phyloP scores from a whole-genome alignment of 2,797 vertebrate genomes.

The Xiphorhynchus erythropygius region DNA sequence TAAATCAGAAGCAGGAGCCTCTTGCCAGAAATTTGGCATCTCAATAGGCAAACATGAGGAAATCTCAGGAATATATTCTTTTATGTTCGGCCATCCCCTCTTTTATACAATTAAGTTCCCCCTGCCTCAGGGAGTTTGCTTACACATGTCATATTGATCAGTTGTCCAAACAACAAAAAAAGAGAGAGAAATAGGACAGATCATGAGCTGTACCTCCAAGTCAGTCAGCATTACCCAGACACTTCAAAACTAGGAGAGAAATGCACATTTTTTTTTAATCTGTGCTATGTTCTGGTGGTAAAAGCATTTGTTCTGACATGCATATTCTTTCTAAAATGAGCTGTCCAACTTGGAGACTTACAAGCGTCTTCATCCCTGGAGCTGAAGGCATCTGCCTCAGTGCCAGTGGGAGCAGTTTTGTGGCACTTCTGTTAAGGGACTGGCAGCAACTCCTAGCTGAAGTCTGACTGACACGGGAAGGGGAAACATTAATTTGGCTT shows the following conservation, averaged over 20 bases:
- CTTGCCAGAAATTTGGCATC: neutral
- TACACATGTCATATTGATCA: neutral
- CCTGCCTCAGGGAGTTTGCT: neutral
- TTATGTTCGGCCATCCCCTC: neutral
- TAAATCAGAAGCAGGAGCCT: neutral
- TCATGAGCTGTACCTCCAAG: neutral
- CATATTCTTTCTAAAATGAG: neutral
- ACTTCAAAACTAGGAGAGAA: neutral
- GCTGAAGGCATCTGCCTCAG: neutral
- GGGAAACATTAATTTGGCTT: neutral
- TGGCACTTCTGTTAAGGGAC: neutral
- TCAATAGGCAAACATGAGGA: neutral
- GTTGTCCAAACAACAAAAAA: neutral
- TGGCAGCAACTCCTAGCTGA: neutral
- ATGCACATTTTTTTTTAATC: neutral
- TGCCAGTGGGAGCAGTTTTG: neutral
- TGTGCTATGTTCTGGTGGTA: neutral
- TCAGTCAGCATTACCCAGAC: neutral
- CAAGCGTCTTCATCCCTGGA: neutral
- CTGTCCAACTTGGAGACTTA: neutral
- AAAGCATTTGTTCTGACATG: neutral
- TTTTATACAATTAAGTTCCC: neutral
- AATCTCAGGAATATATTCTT: neutral
- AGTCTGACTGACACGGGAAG: neutral
- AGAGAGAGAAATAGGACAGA: neutral